Percentiles rank a stretch among this genome's conserved stretches.
Conservation (phyloP, 1,140 invertebrate species). For the Drosophila pallidifrons region DNA sequence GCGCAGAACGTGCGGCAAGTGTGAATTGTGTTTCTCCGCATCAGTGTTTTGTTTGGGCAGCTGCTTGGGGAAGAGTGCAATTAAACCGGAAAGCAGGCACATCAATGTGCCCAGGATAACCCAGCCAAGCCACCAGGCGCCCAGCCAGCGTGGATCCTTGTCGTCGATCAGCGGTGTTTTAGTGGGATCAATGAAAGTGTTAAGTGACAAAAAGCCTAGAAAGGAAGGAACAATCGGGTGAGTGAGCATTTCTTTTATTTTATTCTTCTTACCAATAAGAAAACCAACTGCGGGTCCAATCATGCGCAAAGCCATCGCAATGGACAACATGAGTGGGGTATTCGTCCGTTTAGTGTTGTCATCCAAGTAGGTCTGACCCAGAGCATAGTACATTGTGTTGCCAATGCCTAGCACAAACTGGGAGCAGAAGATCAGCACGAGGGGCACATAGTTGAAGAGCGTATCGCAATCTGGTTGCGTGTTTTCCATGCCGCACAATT, state of each 20-base stretch:
- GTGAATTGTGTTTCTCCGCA: conserved; percentile 65
- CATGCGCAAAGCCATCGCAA: conserved; percentile 79
- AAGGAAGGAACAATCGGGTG: conserved; percentile 15
- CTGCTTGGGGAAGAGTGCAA: conserved; percentile 87
- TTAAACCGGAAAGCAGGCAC: conserved; percentile 87
- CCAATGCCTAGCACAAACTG: conserved; percentile 90
- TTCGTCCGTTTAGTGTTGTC: conserved; percentile 90
- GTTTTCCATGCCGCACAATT: conserved; percentile 62
- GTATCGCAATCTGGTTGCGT: conserved; percentile 85
- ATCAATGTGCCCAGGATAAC: conserved; percentile 87
- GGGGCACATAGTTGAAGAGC: conserved; percentile 86
- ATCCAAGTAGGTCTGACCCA: conserved; percentile 90
- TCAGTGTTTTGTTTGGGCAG: conserved; percentile 76
- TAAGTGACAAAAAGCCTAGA: conserved; percentile 88
- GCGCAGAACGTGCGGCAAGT: conserved; percentile 72
- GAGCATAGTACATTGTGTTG: conserved; percentile 88
- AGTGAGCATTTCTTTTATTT: not conserved
- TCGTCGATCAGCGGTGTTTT: conserved; percentile 88
- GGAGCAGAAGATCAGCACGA: conserved; percentile 89
- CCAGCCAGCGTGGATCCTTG: conserved; percentile 88
- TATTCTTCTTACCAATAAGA: conserved; percentile 61
- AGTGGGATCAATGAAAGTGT: conserved; percentile 88
- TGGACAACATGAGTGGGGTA: conserved; percentile 87
- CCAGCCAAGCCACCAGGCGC: conserved; percentile 91
- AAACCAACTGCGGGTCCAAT: conserved; percentile 83